A percentile compares a stretch with the other conserved stretches of the same genome.
Conservation (phyloP, 2,888 invertebrate species). For the Spisula subtruncata region DNA sequence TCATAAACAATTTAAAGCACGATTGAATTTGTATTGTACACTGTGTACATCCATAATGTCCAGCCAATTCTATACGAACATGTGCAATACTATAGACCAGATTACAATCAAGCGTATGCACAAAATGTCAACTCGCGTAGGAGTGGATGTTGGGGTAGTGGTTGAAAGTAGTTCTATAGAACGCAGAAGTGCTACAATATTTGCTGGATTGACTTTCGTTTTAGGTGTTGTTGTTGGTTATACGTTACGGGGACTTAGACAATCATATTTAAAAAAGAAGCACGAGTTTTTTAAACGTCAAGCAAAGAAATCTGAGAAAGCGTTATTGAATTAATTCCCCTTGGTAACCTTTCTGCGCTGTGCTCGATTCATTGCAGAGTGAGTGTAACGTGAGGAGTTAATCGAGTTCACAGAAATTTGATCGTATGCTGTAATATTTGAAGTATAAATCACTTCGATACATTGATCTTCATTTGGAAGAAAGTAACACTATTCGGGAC, state of each 20-base stretch:
- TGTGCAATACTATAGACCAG: no score
- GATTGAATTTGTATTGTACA: no score
- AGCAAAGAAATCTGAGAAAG: slow-evolving; percentile 59
- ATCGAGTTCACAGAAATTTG: neutral
- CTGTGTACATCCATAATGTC: no score
- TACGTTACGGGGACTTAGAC: slow-evolving; percentile 73
- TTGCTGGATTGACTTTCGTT: slow-evolving; percentile 75
- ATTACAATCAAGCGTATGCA: slow-evolving; percentile 25
- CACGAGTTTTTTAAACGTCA: slow-evolving; percentile 77
- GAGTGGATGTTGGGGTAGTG: slow-evolving; percentile 61
- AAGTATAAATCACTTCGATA: no score
- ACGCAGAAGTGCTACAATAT: slow-evolving; percentile 52
- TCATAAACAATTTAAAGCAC: no score
- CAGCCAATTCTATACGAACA: no score
- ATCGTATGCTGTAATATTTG: no score
- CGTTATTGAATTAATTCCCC: slow-evolving; percentile 43
- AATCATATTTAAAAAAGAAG: slow-evolving; percentile 78
- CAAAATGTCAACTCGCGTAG: slow-evolving; percentile 61
- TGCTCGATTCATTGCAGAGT: slow-evolving; percentile 42
- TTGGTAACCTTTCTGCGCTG: slow-evolving; percentile 23
- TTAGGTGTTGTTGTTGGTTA: slow-evolving; percentile 78
- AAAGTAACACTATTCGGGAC: no score
- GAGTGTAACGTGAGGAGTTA: neutral
- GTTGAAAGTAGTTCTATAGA: slow-evolving; percentile 48
- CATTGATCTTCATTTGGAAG: no score